Conservation (phyloP, 2,797 vertebrate genomes). For the Ciconia nigra region DNA sequence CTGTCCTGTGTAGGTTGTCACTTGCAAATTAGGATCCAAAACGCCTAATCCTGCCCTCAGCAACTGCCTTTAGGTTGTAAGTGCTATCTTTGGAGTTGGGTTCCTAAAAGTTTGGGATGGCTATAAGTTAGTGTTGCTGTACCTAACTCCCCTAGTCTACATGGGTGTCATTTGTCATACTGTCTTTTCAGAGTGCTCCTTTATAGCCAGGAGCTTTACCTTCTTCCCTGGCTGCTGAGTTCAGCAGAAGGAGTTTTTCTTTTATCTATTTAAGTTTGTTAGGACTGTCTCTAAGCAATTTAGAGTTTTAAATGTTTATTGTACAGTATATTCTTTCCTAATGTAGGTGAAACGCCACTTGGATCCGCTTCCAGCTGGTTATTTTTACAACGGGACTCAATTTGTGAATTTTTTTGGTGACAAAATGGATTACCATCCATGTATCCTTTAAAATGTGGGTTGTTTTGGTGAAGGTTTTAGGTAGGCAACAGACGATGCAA, state of each 20-base stretch:
- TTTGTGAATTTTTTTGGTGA: conserved; percentile 94
- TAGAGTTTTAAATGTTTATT: neutral
- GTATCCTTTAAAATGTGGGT: conserved; percentile 83
- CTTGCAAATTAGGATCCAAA: neutral
- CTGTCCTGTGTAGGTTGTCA: neutral
- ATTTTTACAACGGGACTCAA: conserved; percentile 92
- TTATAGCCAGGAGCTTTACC: neutral
- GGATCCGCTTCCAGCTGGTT: conserved; percentile 90
- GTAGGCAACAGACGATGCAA: neutral
- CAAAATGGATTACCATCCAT: conserved; percentile 88
- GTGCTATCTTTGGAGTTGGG: neutral
- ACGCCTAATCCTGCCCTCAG: neutral
- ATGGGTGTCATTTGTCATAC: neutral
- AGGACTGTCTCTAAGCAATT: neutral
- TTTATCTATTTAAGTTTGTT: neutral
- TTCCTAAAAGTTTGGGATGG: neutral
- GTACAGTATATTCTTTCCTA: rapidly evolving
- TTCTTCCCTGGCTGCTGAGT: neutral
- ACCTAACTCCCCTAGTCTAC: neutral
- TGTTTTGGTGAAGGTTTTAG: neutral
- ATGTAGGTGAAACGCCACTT: conserved; percentile 84
- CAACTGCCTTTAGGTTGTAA: neutral
- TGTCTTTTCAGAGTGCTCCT: neutral
- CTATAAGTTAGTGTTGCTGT: neutral
- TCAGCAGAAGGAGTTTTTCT: neutral